phyloP scores from a whole-genome alignment of 2,797 vertebrate genomes.

The Adrianichthys oophorus region DNA sequence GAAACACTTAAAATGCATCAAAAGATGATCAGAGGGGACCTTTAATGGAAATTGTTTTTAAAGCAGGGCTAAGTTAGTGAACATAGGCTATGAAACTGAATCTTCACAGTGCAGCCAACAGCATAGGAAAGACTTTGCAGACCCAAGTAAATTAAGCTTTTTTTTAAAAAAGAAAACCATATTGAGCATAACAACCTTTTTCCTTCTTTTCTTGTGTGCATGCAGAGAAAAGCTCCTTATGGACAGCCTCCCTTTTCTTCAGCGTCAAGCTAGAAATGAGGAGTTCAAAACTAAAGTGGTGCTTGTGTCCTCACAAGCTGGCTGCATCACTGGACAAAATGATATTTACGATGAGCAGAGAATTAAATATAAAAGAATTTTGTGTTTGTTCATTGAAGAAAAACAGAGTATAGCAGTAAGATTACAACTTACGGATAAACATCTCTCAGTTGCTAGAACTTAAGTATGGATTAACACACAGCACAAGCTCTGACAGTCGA shows the following conservation, averaged over 20 bases:
- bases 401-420: not conserved
- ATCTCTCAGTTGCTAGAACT: constrained; percentile 28
- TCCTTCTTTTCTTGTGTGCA: not conserved
- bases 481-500: constrained; percentile 35
- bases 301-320: constrained; percentile 57
- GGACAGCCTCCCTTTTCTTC: constrained; percentile 64
- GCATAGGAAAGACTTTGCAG: no score
- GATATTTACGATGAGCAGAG: constrained; percentile 43
- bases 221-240: constrained; percentile 35
- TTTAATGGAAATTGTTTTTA: no score
- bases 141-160: not conserved
- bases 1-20: no score
- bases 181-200: not conserved
- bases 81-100: no score
- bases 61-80: no score
- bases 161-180: not conserved
- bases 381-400: not conserved
- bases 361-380: not conserved
- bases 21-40: no score
- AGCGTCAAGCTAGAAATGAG: constrained; percentile 39
- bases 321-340: constrained; percentile 37
- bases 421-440: constrained; percentile 26
- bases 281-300: constrained; percentile 40
- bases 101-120: no score
- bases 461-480: constrained; percentile 44